Conservation (phyloP, 37 sponge, comb jelly and placozoan species). For the Beroe ovata region DNA sequence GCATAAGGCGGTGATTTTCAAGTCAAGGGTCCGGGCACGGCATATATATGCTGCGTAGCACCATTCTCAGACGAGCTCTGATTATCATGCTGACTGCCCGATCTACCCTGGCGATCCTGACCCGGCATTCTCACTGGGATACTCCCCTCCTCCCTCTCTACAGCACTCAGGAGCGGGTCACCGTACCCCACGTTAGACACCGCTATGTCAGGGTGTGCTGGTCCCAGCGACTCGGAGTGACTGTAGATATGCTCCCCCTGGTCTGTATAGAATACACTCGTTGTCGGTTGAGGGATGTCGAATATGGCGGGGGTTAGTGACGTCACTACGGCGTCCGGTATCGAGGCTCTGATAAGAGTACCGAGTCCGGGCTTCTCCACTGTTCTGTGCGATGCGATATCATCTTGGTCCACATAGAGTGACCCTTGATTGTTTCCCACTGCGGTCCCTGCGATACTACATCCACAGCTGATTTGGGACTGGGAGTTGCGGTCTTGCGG, state of each 20-base stretch:
- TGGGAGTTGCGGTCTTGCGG: background rate
- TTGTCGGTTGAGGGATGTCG: background rate
- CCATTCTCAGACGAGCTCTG: too few species aligned
- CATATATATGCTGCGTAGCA: background rate
- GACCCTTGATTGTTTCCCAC: too few species aligned
- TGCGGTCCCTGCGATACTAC: too few species aligned
- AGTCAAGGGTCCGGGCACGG: background rate
- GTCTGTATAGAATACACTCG: constrained; percentile 50
- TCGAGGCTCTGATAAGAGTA: background rate
- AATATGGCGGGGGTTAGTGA: constrained; percentile 5
- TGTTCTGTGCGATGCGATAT: background rate
- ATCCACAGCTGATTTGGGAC: background rate
- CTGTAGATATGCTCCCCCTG: constrained; percentile 28
- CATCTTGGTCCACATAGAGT: constrained; percentile 3
- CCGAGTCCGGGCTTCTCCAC: background rate
- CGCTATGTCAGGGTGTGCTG: background rate
- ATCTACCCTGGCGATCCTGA: too few species aligned
- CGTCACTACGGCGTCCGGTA: constrained; percentile 7
- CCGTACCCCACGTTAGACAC: constrained; percentile 5
- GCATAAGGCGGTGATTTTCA: too few species aligned
- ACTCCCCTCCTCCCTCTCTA: background rate
- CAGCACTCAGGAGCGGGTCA: background rate
- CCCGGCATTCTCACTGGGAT: constrained; percentile 23
- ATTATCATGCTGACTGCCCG: too few species aligned
- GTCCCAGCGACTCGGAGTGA: background rate